A percentile compares a stretch with the other conserved stretches of the same genome.
Evolutionary conservation across 2,888 invertebrate species (phyloP).

Genomic region (Oscheius onirici): DNA sequence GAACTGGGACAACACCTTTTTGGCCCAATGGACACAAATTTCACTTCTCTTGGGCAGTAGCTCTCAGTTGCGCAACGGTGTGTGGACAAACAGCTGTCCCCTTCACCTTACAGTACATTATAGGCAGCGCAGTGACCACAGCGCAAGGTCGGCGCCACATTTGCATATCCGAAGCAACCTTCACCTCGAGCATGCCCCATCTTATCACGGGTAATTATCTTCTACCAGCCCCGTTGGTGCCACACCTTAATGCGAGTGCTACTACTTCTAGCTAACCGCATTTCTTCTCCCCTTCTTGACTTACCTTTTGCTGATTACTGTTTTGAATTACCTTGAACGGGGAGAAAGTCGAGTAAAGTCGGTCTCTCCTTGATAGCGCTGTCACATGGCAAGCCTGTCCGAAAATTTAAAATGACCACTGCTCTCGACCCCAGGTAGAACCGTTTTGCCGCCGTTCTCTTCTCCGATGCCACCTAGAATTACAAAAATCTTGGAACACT

Average conservation of each 20-base stretch:
- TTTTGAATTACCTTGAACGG: constrained; percentile 28
- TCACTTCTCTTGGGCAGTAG: neutral
- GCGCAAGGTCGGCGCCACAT: constrained; percentile 31
- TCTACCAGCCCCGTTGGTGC: constrained; percentile 26
- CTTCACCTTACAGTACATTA: constrained; percentile 24
- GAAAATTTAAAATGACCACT: constrained; percentile 21
- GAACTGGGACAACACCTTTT: constrained; percentile 20
- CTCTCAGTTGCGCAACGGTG: neutral
- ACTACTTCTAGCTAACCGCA: neutral
- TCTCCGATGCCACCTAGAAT: neutral
- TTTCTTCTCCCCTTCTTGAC: neutral
- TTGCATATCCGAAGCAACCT: constrained; percentile 32
- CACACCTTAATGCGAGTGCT: constrained; percentile 17
- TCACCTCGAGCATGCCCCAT: constrained; percentile 28
- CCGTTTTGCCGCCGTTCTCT: neutral
- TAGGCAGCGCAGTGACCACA: constrained; percentile 6
- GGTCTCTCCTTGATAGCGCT: constrained; percentile 24
- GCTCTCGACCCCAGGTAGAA: neutral
- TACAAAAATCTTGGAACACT: constrained; percentile 4
- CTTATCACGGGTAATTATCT: constrained; percentile 32
- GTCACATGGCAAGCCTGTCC: constrained; percentile 24
- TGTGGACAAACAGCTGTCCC: constrained; percentile 18
- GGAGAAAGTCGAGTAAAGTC: constrained; percentile 32
- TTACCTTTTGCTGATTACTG: constrained; percentile 12
- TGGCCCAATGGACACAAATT: constrained; percentile 15